Conservation (phyloP, 2,797 vertebrate species). For the Periparus ater region DNA sequence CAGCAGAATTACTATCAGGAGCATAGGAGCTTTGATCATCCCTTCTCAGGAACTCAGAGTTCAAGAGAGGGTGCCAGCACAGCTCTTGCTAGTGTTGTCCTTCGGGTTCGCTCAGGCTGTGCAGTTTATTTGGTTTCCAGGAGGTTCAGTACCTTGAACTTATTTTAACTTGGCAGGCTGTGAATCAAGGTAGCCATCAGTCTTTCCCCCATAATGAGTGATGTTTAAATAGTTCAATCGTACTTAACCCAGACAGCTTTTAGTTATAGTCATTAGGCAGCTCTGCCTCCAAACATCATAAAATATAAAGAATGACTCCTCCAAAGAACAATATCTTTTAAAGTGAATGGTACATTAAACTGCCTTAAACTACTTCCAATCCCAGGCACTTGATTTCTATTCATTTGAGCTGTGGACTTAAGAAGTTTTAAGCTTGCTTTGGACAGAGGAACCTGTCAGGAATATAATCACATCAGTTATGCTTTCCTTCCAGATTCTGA, state of each 20-base stretch:
- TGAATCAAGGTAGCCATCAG: background rate
- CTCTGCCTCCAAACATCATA: background rate
- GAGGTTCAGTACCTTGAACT: background rate
- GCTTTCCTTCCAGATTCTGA: constrained; percentile 8
- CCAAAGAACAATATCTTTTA: background rate
- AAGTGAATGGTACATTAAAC: background rate
- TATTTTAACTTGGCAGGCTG: background rate
- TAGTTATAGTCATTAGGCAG: background rate
- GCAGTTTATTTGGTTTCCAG: background rate
- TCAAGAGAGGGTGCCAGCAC: background rate
- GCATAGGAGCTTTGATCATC: background rate
- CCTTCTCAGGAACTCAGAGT: background rate
- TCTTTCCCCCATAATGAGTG: background rate
- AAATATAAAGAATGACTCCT: constrained; percentile 15
- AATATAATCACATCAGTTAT: constrained; percentile 33
- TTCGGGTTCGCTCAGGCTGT: background rate
- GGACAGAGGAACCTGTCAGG: background rate
- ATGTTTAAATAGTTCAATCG: background rate
- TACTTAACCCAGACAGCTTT: background rate
- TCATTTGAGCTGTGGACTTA: background rate
- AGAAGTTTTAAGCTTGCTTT: background rate
- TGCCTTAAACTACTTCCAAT: background rate
- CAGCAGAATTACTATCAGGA: background rate
- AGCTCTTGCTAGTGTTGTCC: background rate
- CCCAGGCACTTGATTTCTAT: background rate